These are phyloP conservation scores for Lasioglossum albipes DNA, from an alignment of 1,140 invertebrate genomes.

Conservation along the genomic window DNA sequence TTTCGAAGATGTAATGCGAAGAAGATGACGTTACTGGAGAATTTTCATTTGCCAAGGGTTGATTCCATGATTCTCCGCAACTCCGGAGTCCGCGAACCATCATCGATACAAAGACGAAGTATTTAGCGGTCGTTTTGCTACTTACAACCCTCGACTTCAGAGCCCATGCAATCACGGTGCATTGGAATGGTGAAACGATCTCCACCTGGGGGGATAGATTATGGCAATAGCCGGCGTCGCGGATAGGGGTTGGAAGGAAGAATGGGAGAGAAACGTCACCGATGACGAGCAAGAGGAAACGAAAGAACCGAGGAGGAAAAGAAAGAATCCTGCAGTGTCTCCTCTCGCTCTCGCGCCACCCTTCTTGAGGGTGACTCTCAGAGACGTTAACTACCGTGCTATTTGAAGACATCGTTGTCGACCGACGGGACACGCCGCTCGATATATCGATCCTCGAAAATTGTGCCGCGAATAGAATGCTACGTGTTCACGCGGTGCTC, in stretches of 20 bases:
- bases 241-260: background rate
- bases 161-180: background rate
- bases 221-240: background rate
- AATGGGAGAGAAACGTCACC: constrained; percentile 20
- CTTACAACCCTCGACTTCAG: background rate
- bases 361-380: constrained; percentile 50
- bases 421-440: constrained; percentile 66
- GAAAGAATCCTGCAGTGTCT: constrained; percentile 23
- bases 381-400: constrained; percentile 68
- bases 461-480: constrained; percentile 75
- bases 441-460: constrained; percentile 78
- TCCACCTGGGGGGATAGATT: background rate
- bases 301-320: constrained; percentile 22
- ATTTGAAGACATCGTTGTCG: constrained; percentile 68
- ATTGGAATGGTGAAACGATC: background rate
- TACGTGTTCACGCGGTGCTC: constrained; percentile 55
- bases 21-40: too few species aligned
- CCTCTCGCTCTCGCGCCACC: constrained; percentile 19
- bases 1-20: too few species aligned
- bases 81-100: too few species aligned
- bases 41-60: too few species aligned
- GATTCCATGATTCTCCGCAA: too few species aligned
- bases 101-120: too few species aligned
- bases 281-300: constrained; percentile 18
- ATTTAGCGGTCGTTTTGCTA: background rate